Percentiles rank a stretch among this genome's conserved stretches.
phyloP scores from a whole-genome alignment of 2,113 vertebrate genomes.

The Sapajus apella region DNA sequence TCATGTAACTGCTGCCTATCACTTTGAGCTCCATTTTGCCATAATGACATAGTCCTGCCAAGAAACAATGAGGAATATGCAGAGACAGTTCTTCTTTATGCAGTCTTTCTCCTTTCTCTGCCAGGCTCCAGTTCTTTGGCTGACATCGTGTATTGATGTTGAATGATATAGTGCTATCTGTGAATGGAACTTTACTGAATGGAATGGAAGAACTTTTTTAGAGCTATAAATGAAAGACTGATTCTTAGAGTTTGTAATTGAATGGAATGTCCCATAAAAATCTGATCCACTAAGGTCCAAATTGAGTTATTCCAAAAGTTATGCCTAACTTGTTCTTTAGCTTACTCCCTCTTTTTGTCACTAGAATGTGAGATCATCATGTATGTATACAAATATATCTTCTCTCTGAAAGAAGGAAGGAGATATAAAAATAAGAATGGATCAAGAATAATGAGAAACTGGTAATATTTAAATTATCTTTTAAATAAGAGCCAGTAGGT shows the following conservation, averaged over 20 bases:
- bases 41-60: conserved; percentile 56
- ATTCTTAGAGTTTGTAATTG: neutral
- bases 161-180: neutral
- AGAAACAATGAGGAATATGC: conserved; percentile 50
- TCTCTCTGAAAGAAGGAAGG: neutral
- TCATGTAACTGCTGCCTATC: neutral
- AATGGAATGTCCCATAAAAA: neutral
- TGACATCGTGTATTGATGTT: neutral
- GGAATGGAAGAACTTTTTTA: neutral
- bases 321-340: neutral
- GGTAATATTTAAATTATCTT: neutral
- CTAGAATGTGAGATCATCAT: neutral
- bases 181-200: conserved; percentile 30
- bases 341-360: neutral
- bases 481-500: neutral
- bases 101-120: neutral
- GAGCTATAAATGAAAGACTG: neutral
- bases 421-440: neutral
- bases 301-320: neutral
- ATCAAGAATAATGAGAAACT: neutral
- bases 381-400: neutral
- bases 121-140: neutral
- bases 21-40: conserved; percentile 21
- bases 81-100: neutral
- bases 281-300: neutral